phyloP scores from a whole-genome alignment of 2,113 vertebrate species.

The Paradoxurus hermaphroditus region DNA sequence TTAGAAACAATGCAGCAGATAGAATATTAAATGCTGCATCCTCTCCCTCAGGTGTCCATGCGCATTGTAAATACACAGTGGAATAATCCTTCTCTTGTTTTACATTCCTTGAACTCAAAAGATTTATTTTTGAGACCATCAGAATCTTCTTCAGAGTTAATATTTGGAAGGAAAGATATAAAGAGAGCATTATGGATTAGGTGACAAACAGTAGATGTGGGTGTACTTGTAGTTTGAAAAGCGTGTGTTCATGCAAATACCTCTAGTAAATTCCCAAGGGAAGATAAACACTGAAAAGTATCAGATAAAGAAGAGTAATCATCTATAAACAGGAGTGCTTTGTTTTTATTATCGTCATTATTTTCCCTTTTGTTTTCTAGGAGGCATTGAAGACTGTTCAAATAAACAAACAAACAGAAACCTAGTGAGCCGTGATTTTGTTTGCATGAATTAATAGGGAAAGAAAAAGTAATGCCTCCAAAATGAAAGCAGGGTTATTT shows the following conservation, averaged over 20 bases:
- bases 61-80: neutral
- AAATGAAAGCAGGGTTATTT: neutral
- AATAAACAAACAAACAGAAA: conserved; percentile 63
- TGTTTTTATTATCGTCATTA: conserved; percentile 42
- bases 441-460: conserved; percentile 7
- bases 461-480: neutral
- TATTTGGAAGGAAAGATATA: neutral
- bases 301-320: conserved; percentile 40
- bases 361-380: conserved; percentile 31
- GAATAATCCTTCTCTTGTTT: neutral
- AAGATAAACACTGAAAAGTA: conserved; percentile 34
- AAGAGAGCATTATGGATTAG: neutral
- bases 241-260: neutral
- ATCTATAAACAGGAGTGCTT: conserved; percentile 7
- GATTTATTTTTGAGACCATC: neutral
- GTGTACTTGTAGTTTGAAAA: neutral
- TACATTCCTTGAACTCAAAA: neutral
- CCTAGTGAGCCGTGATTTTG: conserved; percentile 23
- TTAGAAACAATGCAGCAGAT: neutral
- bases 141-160: neutral
- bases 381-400: conserved; percentile 1
- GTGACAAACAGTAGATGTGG: neutral
- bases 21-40: neutral
- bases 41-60: neutral
- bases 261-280: neutral